Conservation (phyloP, 2,113 vertebrate genomes). For the Sphyrna mokarran region DNA sequence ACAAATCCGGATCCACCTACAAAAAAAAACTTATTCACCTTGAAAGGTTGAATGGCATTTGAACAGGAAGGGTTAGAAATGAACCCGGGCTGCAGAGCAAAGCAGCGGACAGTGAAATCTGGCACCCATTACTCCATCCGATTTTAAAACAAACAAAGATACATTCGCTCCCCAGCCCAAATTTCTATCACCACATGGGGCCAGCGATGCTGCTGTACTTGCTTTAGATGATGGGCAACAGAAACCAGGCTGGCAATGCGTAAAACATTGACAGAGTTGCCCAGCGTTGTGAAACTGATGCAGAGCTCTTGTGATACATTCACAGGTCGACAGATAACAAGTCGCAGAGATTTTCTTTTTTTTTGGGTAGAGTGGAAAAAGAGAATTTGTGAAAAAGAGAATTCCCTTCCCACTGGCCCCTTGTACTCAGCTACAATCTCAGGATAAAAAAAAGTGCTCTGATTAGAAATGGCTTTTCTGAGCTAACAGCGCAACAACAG, state of each 20-base stretch:
- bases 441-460: neutral
- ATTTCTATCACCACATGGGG: neutral
- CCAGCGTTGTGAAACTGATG: too few species aligned
- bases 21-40: neutral
- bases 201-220: too few species aligned
- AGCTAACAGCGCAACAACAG: neutral
- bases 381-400: neutral
- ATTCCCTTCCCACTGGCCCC: neutral
- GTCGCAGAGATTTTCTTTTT: neutral
- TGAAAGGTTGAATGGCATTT: neutral
- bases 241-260: neutral
- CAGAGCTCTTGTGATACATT: neutral
- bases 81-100: neutral
- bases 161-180: neutral
- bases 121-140: too few species aligned
- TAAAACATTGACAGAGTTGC: neutral
- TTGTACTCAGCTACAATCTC: neutral
- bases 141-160: neutral
- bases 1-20: neutral
- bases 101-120: neutral
- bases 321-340: neutral
- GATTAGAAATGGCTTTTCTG: neutral
- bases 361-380: neutral
- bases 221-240: neutral
- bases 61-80: neutral